Evolutionary conservation across 2,113 vertebrate genomes (phyloP), one percentile per base, ranked within the genome.

Genomic region (Misgurnus anguillicaudatus): DNA sequence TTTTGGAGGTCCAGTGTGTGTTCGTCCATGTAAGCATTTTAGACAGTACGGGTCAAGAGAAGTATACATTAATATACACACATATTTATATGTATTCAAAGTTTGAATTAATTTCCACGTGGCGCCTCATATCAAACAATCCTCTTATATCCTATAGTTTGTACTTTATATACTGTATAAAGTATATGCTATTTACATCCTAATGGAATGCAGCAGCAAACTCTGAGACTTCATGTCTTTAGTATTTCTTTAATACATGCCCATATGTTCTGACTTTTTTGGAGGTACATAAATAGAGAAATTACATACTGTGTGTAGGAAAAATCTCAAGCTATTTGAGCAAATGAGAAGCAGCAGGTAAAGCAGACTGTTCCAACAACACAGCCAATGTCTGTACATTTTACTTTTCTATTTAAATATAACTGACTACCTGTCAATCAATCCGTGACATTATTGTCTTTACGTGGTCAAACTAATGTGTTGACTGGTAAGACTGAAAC

Each of bases 391-490:
- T 57, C n/a, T n/a, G 53, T 57, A n/a, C 39, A n/a, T 58, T 58
- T 58, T 38, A 17, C 36, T 39, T 57, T 41, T 51, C 31, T 31
- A 57, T 74, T 74, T 74, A 9, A 62, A 73, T 21, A 19, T 42
- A 39, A 61, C 7, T 72, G 3, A 9, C n/a, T 38, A 31, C 38
- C 8, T 55, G 21, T 61, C n/a, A 42, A 42, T 74, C 71, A 61
- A 60, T 16, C n/a, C 4, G 11, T 61, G 41, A 61, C 71, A 61
- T 45, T 61, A 41, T 21, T 60, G 70, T 57, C 38, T 58, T 72
- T 73, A 47, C 39, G 47, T 61, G 39, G 70, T 39, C 7, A 41
- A 73, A 61, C n/a, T 1, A 74, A 24, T 21, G 31, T 74, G 57
- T 39, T 61, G 39, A 21, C 55, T 61, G 13, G 19, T 61, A 31